Evolutionary conservation across 1,140 invertebrate species (phyloP).

Genomic region (Ceratosolen fusciceps): DNA sequence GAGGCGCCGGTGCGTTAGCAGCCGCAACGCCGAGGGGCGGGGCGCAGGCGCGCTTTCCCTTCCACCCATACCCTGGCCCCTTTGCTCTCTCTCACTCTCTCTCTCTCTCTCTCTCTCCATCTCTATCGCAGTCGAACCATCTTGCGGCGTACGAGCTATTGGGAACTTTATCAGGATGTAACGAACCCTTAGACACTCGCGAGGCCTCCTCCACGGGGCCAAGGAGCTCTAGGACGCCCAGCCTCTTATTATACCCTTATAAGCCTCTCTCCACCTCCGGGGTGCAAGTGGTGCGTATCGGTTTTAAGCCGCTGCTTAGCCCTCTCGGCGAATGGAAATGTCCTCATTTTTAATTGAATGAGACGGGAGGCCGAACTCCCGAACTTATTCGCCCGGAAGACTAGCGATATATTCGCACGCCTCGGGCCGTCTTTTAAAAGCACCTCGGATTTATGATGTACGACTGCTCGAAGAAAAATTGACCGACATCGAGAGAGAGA

Average conservation of each 20-base stretch:
- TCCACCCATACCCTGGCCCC: conserved; percentile 42
- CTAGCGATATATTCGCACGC: too few species aligned
- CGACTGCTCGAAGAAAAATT: background rate
- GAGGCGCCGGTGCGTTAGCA: conserved; percentile 57
- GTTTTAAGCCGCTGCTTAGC: background rate
- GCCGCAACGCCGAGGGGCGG: conserved; percentile 51
- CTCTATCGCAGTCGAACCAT: background rate
- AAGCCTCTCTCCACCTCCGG: background rate
- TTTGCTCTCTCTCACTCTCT: background rate
- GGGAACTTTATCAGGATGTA: too few species aligned
- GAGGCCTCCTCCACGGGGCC: background rate
- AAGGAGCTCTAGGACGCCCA: background rate
- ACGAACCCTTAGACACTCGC: background rate
- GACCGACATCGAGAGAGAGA: too few species aligned
- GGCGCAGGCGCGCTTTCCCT: conserved; percentile 49
- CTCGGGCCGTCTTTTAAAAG: background rate
- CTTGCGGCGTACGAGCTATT: too few species aligned
- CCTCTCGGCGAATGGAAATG: too few species aligned
- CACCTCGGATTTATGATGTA: background rate
- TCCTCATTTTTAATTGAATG: too few species aligned
- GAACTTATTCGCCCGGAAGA: too few species aligned
- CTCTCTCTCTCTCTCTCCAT: conserved; percentile 3
- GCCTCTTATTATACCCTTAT: background rate
- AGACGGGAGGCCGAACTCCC: too few species aligned
- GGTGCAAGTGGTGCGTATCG: background rate